Percentiles rank a stretch among this genome's conserved stretches.
Evolutionary conservation across 2,888 invertebrate species (phyloP).

Genomic region (Boloria selene): DNA sequence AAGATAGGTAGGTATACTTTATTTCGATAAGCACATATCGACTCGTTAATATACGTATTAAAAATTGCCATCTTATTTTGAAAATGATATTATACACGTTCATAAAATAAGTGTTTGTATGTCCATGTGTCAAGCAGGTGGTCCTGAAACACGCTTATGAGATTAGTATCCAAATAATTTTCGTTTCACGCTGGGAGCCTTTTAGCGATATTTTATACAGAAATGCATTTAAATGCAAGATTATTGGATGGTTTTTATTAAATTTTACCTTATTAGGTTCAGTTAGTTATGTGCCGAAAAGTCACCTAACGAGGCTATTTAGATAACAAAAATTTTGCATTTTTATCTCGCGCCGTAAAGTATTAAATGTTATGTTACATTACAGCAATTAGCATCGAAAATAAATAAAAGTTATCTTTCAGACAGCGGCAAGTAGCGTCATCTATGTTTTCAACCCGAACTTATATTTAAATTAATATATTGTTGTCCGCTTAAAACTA

Average conservation of each 20-base stretch:
- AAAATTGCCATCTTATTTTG: constrained; percentile 73
- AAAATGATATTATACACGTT: constrained; percentile 53
- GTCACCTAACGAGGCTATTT: constrained; percentile 21
- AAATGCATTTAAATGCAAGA: constrained; percentile 68
- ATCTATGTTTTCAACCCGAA: constrained; percentile 18
- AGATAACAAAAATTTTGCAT: constrained; percentile 23
- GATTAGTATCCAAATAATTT: constrained; percentile 59
- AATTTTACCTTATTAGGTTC: constrained; percentile 28
- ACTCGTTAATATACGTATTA: constrained; percentile 68
- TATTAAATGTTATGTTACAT: constrained; percentile 4
- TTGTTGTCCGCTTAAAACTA: no score
- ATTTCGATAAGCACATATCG: constrained; percentile 48
- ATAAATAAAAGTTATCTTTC: neutral
- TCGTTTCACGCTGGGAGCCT: constrained; percentile 65
- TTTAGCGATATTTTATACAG: constrained; percentile 58
- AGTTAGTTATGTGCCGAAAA: constrained; percentile 29
- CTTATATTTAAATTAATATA: neutral
- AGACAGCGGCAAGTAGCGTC: constrained; percentile 14
- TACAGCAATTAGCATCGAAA: constrained; percentile 6
- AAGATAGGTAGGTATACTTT: constrained; percentile 49
- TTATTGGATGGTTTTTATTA: constrained; percentile 46
- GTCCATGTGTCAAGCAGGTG: constrained; percentile 68
- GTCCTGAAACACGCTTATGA: constrained; percentile 59
- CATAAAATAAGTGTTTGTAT: constrained; percentile 68
- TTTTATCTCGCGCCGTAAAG: constrained; percentile 8